Conservation (phyloP, 2,888 invertebrate species). For the Tubulanus polymorphus region DNA sequence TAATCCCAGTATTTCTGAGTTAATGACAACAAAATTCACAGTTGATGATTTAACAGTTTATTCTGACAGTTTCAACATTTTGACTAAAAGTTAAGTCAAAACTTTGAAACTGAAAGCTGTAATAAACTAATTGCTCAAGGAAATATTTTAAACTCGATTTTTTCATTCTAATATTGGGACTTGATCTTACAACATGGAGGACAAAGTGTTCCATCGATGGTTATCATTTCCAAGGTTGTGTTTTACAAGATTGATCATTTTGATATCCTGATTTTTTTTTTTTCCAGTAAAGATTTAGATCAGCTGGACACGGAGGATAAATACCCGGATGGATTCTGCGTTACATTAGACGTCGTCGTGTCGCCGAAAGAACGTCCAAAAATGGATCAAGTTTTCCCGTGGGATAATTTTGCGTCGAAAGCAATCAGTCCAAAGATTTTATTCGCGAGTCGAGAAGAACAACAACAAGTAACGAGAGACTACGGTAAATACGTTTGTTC, state of each 20-base stretch:
- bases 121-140: too few relatives aligned
- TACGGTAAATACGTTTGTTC: constrained; percentile 42
- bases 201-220: too few relatives aligned
- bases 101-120: constrained; percentile 1
- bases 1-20: constrained; percentile 7
- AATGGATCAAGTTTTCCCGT: constrained; percentile 27
- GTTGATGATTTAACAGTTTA: too few relatives aligned
- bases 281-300: constrained; percentile 45
- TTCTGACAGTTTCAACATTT: constrained; percentile 10
- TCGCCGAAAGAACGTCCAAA: constrained; percentile 36
- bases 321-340: constrained; percentile 45
- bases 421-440: constrained; percentile 42
- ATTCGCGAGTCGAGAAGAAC: constrained; percentile 45
- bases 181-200: too few relatives aligned
- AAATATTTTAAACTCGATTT: too few relatives aligned
- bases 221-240: too few relatives aligned
- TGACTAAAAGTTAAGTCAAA: background rate
- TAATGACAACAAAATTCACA: constrained; percentile 29
- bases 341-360: constrained; percentile 38
- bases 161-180: too few relatives aligned
- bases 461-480: constrained; percentile 34
- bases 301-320: constrained; percentile 49
- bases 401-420: constrained; percentile 40
- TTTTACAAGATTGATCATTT: too few relatives aligned
- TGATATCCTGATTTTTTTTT: background rate